These are phyloP conservation scores for Hipposideros larvatus DNA, from an alignment of 2,797 vertebrate genomes.

Conservation along the genomic window DNA sequence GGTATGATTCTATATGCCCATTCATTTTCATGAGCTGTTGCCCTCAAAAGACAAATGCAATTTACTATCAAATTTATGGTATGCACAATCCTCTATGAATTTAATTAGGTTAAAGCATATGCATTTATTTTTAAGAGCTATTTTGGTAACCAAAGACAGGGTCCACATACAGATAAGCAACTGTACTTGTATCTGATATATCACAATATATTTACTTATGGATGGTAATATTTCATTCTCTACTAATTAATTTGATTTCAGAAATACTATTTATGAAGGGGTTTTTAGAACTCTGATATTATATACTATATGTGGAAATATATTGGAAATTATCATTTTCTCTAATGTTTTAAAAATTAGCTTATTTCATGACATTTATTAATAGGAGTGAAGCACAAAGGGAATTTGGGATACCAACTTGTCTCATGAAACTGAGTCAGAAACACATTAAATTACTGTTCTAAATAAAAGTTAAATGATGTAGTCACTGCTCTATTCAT, in stretches of 20 bases:
- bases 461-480: slow-evolving; percentile 66
- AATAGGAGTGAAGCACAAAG: neutral
- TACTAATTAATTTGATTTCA: slow-evolving; percentile 49
- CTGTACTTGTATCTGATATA: neutral
- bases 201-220: neutral
- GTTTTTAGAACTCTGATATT: slow-evolving; percentile 24
- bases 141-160: slow-evolving; percentile 38
- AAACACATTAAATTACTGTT: slow-evolving; percentile 26
- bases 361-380: slow-evolving; percentile 53
- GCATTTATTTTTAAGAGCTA: slow-evolving; percentile 49
- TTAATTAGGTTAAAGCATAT: slow-evolving; percentile 47
- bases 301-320: neutral
- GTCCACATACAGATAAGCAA: neutral
- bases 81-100: slow-evolving; percentile 46
- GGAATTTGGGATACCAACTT: neutral
- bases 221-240: neutral
- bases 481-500: neutral
- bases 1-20: neutral
- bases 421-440: slow-evolving; percentile 29
- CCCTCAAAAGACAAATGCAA: slow-evolving; percentile 21
- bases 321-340: slow-evolving; percentile 1
- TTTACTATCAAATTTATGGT: slow-evolving; percentile 44
- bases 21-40: slow-evolving; percentile 49
- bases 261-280: neutral
- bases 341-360: slow-evolving; percentile 11